Percentiles rank a stretch among this genome's conserved stretches.
Conservation (phyloP, 2,797 vertebrate genomes). For the Acropternis orthonyx region DNA sequence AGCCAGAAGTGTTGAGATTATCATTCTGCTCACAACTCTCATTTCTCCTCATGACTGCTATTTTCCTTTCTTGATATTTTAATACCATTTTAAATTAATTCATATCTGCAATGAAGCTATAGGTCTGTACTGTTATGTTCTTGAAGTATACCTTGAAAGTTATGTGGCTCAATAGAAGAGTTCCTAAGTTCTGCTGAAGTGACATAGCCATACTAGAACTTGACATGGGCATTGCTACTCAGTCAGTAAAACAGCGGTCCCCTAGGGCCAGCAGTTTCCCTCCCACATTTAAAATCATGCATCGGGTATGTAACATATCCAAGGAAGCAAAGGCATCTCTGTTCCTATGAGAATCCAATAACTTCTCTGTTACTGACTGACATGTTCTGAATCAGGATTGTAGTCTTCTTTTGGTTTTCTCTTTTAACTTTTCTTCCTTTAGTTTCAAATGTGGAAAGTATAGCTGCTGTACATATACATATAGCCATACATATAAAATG, state of each 20-base stretch:
- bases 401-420: neutral
- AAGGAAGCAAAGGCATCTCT: neutral
- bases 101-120: neutral
- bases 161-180: neutral
- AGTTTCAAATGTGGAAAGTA: neutral
- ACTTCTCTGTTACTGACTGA: neutral
- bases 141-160: neutral
- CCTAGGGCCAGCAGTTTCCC: neutral
- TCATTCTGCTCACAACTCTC: neutral
- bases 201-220: neutral
- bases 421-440: neutral
- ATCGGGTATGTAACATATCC: neutral
- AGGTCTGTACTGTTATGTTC: neutral
- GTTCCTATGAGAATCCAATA: neutral
- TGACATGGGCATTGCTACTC: neutral
- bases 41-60: neutral
- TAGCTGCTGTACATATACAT: neutral
- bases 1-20: neutral
- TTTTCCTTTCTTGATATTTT: neutral
- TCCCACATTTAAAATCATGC: neutral
- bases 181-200: neutral
- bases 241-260: neutral
- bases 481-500: neutral
- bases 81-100: neutral
- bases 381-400: neutral